Conservation (phyloP, 2,797 vertebrate genomes). For the Argya squamiceps region DNA sequence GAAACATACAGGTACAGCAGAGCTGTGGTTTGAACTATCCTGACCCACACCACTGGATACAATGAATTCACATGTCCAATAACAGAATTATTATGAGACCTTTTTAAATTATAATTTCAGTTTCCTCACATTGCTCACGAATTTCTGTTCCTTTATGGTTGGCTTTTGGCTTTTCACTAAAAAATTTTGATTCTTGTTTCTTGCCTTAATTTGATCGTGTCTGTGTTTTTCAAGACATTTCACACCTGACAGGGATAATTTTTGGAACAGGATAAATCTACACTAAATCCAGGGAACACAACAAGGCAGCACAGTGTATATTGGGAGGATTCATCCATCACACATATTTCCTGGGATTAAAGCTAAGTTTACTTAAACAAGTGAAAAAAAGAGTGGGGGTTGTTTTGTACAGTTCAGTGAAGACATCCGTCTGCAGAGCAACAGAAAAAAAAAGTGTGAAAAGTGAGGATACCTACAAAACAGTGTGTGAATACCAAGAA, state of each 20-base stretch:
- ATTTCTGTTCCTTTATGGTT: neutral
- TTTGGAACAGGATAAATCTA: neutral
- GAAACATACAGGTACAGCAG: neutral
- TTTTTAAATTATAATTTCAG: neutral
- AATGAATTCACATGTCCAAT: neutral
- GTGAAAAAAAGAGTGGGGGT: neutral
- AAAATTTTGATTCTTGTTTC: neutral
- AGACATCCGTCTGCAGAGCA: neutral
- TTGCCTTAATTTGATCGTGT: neutral
- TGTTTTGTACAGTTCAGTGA: neutral
- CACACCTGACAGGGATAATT: neutral
- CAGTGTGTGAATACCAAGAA: rapidly evolving
- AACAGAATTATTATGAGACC: neutral
- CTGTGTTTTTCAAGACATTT: neutral
- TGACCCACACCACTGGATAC: neutral
- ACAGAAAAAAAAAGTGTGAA: neutral
- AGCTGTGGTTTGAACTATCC: neutral
- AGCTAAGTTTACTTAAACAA: neutral
- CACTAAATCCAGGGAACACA: neutral
- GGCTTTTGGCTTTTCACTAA: neutral
- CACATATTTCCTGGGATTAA: neutral
- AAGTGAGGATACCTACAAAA: neutral
- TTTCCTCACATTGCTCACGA: neutral
- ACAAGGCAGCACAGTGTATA: neutral
- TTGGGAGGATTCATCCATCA: neutral